Percentiles rank a stretch among this genome's conserved stretches.
Evolutionary conservation across 37 sponge, comb jelly and placozoan species (phyloP).

Genomic region (Aplysina aerophoba): DNA sequence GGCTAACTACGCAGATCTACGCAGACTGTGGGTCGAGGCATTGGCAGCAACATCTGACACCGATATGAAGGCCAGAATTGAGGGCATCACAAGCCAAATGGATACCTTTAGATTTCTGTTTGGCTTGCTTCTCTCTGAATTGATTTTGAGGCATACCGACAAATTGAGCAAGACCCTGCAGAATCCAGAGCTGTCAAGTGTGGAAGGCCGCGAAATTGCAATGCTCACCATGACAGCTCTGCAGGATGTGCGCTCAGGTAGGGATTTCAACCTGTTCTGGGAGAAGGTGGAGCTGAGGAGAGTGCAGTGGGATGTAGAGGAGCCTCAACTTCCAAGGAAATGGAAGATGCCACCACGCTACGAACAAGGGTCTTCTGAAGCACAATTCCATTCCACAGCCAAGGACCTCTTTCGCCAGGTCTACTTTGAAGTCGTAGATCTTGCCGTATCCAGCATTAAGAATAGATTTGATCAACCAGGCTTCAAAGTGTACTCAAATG

Average conservation of each 20-base stretch:
- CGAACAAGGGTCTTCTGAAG: conserved; percentile 19
- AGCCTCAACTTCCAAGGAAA: conserved; percentile 29
- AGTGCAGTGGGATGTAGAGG: conserved; percentile 11
- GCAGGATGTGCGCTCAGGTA: conserved; percentile 43
- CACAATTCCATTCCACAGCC: not conserved
- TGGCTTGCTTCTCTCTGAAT: conserved; percentile 46
- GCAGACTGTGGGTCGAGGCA: conserved; percentile 17
- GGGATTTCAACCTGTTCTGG: conserved; percentile 70
- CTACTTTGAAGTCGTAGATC: conserved; percentile 33
- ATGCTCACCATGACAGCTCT: conserved; percentile 70
- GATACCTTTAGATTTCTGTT: conserved; percentile 49
- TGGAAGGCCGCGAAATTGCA: conserved; percentile 79
- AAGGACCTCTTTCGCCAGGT: not conserved
- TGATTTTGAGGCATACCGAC: conserved; percentile 76
- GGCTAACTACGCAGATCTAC: conserved; percentile 20
- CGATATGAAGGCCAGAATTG: conserved; percentile 39
- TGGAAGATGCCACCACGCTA: conserved; percentile 19
- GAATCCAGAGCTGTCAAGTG: conserved; percentile 64
- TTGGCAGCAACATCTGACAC: conserved; percentile 27
- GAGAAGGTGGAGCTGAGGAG: conserved; percentile 35
- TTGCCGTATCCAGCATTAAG: conserved; percentile 11
- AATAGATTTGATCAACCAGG: conserved; percentile 35
- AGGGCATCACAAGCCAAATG: conserved; percentile 24
- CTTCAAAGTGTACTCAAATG: not conserved
- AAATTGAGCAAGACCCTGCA: conserved; percentile 72